Evolutionary conservation across 2,888 invertebrate species (phyloP), one percentile per base, ranked within the genome.

Genomic region (Iselma pallidipennis): DNA sequence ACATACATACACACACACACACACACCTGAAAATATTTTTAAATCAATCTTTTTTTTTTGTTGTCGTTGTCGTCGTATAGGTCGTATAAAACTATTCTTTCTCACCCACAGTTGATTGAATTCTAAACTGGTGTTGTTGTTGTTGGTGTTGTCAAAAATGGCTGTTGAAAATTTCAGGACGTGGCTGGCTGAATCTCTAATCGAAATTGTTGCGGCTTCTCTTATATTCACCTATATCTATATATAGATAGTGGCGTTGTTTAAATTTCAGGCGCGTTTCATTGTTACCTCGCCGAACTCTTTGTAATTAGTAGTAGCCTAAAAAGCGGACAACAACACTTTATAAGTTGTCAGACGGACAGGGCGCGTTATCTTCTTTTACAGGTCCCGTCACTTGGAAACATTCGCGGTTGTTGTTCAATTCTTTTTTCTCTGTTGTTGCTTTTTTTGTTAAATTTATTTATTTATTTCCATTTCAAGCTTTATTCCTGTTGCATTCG

Each of bases 1-100:
- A 71, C 65, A 74, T 74, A 78, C n/a, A 78, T 72, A 73, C 71
- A 71, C 72, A 74, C 74, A 74, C 73, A 73, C 73, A 71, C 69
- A 68, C 68, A 71, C 70, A 71, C 71, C 69, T 68, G 69, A 67
- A 76, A 76, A 29, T 29, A 29, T 12, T 29, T 29, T 5, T 12
- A 29, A 16, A 37, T 37, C 16, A 37, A 37, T 37, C 16, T 16
- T 16, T 10, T 37, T 9, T 16, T 3, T 3, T 16, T 37, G 16
- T 6, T 26, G 26, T 37, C 16, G 23, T 48, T 48, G 1, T 48
- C 14, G 48, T 48, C 1, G 23, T 49, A n/a, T n/a, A n/a, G n/a
- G n/a, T n/a, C n/a, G n/a, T n/a, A n/a, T n/a, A n/a, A n/a, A n/a
- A n/a, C n/a, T n/a, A 37, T 16, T 16, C 16, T 37, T 9, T 16